These are phyloP conservation scores for Antennarius maculatus DNA, from an alignment of 2,797 vertebrate genomes.

Conservation along the genomic window DNA sequence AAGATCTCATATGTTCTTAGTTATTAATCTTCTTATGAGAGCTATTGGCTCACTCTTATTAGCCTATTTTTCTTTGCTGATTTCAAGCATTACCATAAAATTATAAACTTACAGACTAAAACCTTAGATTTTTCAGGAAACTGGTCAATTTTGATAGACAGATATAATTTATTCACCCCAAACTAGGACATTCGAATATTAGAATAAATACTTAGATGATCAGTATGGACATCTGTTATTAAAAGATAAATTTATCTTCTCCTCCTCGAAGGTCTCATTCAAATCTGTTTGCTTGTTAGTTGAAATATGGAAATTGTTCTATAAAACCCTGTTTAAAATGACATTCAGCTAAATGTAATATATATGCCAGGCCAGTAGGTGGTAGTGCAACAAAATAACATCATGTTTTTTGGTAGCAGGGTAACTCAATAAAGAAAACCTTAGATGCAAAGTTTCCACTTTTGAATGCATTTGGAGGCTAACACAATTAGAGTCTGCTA, in stretches of 20 bases:
- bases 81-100: constrained; percentile 12
- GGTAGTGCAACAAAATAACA: too few relatives aligned
- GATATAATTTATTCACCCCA: too few relatives aligned
- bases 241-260: background rate
- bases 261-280: background rate
- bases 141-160: background rate
- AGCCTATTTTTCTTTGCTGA: constrained; percentile 5
- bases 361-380: too few relatives aligned
- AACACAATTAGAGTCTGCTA: too few relatives aligned
- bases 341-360: too few relatives aligned
- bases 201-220: constrained; percentile 26
- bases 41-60: constrained; percentile 13
- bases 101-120: background rate
- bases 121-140: constrained; percentile 19
- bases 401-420: too few relatives aligned
- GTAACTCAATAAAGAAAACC: too few relatives aligned
- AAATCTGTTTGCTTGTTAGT: background rate
- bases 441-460: too few relatives aligned
- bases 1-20: constrained; percentile 42
- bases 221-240: background rate
- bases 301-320: too few relatives aligned
- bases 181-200: background rate
- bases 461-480: too few relatives aligned
- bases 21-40: constrained; percentile 16
- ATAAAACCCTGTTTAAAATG: too few relatives aligned